phyloP scores from a whole-genome alignment of 2,888 invertebrate genomes.

The Ophioninae sp. region DNA sequence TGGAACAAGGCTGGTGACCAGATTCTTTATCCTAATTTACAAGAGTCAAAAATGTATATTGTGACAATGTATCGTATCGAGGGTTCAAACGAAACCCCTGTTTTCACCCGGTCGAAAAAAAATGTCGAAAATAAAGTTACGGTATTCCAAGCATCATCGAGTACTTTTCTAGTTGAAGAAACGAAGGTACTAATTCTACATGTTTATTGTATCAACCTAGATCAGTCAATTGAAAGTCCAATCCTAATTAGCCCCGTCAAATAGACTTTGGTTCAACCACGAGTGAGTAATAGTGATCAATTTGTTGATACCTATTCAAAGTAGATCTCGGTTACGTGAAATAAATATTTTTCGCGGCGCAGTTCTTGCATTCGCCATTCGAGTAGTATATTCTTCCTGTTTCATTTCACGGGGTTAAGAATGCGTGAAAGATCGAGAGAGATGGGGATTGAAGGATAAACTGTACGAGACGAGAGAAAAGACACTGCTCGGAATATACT shows the following conservation, averaged over 20 bases:
- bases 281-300: neutral
- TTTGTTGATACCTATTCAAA: neutral
- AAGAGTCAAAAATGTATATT: no score
- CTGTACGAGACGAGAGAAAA: constrained; percentile 14
- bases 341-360: neutral
- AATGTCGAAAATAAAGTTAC: no score
- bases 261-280: neutral
- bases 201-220: no score
- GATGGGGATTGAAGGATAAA: constrained; percentile 15
- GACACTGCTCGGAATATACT: constrained; percentile 6
- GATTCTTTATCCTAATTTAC: no score
- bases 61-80: no score
- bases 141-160: no score
- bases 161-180: no score
- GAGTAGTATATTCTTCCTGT: constrained; percentile 15
- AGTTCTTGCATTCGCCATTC: neutral
- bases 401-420: constrained; percentile 46
- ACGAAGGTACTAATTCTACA: no score
- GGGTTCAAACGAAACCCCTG: no score
- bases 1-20: no score
- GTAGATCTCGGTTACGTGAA: neutral
- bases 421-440: constrained; percentile 52
- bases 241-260: neutral
- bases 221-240: neutral
- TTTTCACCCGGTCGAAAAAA: no score